phyloP scores from a whole-genome alignment of 1,140 invertebrate species.

The Druon quercuslanigerum region DNA sequence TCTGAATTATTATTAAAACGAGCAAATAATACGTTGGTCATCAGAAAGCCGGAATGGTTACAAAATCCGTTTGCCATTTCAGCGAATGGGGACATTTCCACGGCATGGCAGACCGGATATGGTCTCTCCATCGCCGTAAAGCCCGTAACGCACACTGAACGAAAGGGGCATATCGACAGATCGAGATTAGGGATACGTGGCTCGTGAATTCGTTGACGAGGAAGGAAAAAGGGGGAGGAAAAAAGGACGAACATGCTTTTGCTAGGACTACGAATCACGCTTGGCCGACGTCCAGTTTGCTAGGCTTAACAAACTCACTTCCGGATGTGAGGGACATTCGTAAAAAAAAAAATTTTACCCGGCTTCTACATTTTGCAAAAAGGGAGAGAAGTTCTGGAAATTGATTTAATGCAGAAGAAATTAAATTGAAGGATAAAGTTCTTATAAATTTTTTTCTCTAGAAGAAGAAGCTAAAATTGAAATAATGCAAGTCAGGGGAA shows the following conservation, averaged over 20 bases:
- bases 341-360: slow-evolving; percentile 4
- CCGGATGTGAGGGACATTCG: slow-evolving; percentile 5
- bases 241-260: slow-evolving; percentile 4
- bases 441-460: background rate
- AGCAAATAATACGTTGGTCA: too few species aligned
- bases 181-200: slow-evolving; percentile 1
- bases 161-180: background rate
- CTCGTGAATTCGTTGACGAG: slow-evolving; percentile 15
- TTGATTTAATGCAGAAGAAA: background rate
- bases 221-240: background rate
- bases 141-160: background rate
- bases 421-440: background rate
- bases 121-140: too few species aligned
- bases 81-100: too few species aligned
- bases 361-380: background rate
- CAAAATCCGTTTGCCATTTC: too few species aligned
- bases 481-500: too few species aligned
- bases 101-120: too few species aligned
- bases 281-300: slow-evolving; percentile 28
- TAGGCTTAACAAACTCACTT: slow-evolving; percentile 19
- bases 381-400: slow-evolving; percentile 11
- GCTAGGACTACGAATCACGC: slow-evolving; percentile 25
- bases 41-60: too few species aligned
- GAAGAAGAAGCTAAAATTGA: background rate
- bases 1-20: too few species aligned